Percentiles rank a stretch among this genome's conserved stretches.
Evolutionary conservation across 2,797 vertebrate species (phyloP).

Genomic region (Enteromius trimaculatus): DNA sequence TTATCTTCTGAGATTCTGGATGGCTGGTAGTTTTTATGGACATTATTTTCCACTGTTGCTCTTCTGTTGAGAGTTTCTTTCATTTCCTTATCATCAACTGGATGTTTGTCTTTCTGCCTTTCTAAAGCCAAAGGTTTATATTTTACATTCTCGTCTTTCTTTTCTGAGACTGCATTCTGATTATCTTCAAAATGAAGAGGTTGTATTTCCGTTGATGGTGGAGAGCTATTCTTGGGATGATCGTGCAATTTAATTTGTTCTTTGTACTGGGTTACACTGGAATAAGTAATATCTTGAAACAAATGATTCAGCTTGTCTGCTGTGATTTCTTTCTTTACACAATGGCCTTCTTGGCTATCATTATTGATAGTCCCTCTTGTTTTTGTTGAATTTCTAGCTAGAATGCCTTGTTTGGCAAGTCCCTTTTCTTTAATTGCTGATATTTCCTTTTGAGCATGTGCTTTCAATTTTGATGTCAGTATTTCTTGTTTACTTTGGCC

Average conservation of each 20-base stretch:
- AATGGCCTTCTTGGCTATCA: slow-evolving; percentile 56
- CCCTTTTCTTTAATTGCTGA: slow-evolving; percentile 81
- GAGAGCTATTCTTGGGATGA: slow-evolving; percentile 38
- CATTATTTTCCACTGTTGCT: not conserved
- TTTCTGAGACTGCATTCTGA: not conserved
- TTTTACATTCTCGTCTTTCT: slow-evolving; percentile 22
- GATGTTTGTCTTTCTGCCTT: not conserved
- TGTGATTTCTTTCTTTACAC: slow-evolving; percentile 60
- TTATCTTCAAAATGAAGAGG: slow-evolving; percentile 11
- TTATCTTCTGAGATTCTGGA: slow-evolving; percentile 11
- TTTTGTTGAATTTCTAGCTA: slow-evolving; percentile 69
- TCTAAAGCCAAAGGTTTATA: not conserved
- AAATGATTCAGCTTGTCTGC: slow-evolving; percentile 62
- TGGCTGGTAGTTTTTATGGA: slow-evolving; percentile 32
- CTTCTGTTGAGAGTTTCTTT: not conserved
- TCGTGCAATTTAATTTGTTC: slow-evolving; percentile 40
- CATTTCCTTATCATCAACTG: slow-evolving; percentile 18
- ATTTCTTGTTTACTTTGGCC: slow-evolving; percentile 80
- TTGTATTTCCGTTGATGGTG: slow-evolving; percentile 14
- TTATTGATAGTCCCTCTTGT: slow-evolving; percentile 54
- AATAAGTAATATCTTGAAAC: slow-evolving; percentile 61
- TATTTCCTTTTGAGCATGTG: slow-evolving; percentile 84
- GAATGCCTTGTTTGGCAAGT: slow-evolving; percentile 69
- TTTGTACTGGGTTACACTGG: slow-evolving; percentile 54
- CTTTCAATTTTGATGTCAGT: slow-evolving; percentile 81